Percentiles rank a stretch among this genome's conserved stretches.
phyloP scores from a whole-genome alignment of 2,888 invertebrate genomes.

The Allophyes oxyacanthae region DNA sequence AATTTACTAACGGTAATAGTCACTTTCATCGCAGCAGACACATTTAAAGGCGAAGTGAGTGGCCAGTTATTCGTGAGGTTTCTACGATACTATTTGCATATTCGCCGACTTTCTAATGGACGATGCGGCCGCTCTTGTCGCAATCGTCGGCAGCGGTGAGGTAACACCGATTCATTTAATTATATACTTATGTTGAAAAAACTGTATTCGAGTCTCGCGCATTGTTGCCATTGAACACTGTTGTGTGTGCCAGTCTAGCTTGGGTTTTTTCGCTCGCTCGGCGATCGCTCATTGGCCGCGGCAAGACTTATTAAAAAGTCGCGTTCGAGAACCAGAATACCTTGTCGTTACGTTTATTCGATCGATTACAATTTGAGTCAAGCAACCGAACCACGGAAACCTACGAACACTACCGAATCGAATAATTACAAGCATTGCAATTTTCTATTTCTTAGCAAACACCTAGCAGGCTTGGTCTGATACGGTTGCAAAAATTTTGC shows the following conservation, averaged over 20 bases:
- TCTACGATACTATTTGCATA: conserved; percentile 90
- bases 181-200: conserved; percentile 77
- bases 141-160: conserved; percentile 85
- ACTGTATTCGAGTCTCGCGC: conserved; percentile 76
- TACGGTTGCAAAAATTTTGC: conserved; percentile 65
- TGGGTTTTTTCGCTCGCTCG: conserved; percentile 71
- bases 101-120: conserved; percentile 89
- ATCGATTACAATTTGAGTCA: conserved; percentile 71
- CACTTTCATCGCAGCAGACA: conserved; percentile 88
- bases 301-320: conserved; percentile 72
- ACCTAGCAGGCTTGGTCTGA: conserved; percentile 40
- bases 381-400: conserved; percentile 61
- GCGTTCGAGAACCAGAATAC: conserved; percentile 75
- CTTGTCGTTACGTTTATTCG: conserved; percentile 71
- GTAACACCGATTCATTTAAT: conserved; percentile 88
- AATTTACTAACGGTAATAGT: conserved; percentile 87
- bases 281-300: conserved; percentile 68
- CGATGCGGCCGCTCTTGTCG: conserved; percentile 87
- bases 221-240: conserved; percentile 76
- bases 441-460: conserved; percentile 64
- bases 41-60: conserved; percentile 87
- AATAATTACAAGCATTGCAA: conserved; percentile 60
- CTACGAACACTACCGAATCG: conserved; percentile 55
- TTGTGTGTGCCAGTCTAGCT: conserved; percentile 67
- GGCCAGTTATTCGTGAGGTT: conserved; percentile 89